Conservation (phyloP, 92 coral and sea anemone species). For the Zoanthus sociatus region DNA sequence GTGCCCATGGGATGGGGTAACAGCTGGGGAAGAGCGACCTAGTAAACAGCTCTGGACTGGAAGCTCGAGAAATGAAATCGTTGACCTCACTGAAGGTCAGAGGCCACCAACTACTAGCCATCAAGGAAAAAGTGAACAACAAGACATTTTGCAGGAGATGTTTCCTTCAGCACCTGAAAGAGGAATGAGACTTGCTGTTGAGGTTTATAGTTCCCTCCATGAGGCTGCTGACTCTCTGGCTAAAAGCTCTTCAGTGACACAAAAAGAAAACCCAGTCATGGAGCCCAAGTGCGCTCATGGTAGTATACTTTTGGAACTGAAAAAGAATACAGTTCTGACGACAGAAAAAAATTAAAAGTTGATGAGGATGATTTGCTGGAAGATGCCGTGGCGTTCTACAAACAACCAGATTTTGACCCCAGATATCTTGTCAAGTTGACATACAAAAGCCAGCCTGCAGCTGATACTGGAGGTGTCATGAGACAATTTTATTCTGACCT, state of each 20-base stretch:
- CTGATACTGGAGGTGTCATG: constrained; percentile 13
- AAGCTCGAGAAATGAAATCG: constrained; percentile 18
- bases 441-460: constrained; percentile 18
- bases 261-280: constrained; percentile 12
- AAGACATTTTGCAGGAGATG: constrained; percentile 23
- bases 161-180: constrained; percentile 22
- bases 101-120: constrained; percentile 20
- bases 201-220: constrained; percentile 21
- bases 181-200: constrained; percentile 8
- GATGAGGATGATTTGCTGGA: constrained; percentile 20
- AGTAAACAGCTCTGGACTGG: constrained; percentile 16
- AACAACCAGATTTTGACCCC: constrained; percentile 16
- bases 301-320: background rate
- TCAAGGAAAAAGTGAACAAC: constrained; percentile 26
- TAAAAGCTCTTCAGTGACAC: constrained; percentile 14
- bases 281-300: constrained; percentile 7
- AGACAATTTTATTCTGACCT: constrained; percentile 6
- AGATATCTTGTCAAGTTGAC: background rate
- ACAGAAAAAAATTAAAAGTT: constrained; percentile 20
- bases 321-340: constrained; percentile 15
- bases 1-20: constrained; percentile 26
- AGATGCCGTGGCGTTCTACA: constrained; percentile 14
- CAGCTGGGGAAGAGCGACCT: constrained; percentile 23
- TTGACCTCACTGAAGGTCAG: constrained; percentile 21
- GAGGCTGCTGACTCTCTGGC: constrained; percentile 24